Base-by-base conservation (phyloP, 2,888 invertebrate species). In the Pollenia amentaria region DNA sequence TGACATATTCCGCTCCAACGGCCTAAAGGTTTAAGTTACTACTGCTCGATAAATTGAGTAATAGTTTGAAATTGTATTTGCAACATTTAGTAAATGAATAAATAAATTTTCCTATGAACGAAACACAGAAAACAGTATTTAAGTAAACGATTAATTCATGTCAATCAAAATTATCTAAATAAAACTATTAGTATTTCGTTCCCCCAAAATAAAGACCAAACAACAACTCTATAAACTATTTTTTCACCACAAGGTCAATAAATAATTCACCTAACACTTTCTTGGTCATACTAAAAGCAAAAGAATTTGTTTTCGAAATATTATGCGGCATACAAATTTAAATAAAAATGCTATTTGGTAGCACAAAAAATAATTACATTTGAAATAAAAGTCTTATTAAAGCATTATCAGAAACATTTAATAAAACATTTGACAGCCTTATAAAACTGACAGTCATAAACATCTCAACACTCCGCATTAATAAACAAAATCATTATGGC, bases 381-480 rank as follows among this genome's bases (percentile, higher is more conserved):
- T 62, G 57, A 87, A 73, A 81, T 78, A 75, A 82, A 87, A 87
- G 57, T 82, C 87, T 87, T 85, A 87, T 87, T 87, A 85, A 82
- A 85, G 77, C 57, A 87, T 87, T 85, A 85, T 79, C 85, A 79
- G 40, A 65, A 79, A 70, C 75, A 78, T 84, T 81, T 85, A 85
- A 85, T 87, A 82, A 85, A 82, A 82, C 87, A 87, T 84, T 85
- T 85, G 85, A 85, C 87, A 87, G 87, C 75, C 82, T 79, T 76
- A 87, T 87, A 82, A 87, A 87, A 79, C 82, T 85, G 87, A 82
- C 87, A 85, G 87, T 44, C 53, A 87, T 87, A 85, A 87, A 87
- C 85, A 85, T 79, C 67, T 87, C 87, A 87, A 85, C 84, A 62
- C 78, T 65, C n/a, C 51, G 48, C 78, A 85, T 87, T 85, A 85